Evolutionary conservation across 2,888 invertebrate species (phyloP).

Genomic region (Chymomyza caudatula): DNA sequence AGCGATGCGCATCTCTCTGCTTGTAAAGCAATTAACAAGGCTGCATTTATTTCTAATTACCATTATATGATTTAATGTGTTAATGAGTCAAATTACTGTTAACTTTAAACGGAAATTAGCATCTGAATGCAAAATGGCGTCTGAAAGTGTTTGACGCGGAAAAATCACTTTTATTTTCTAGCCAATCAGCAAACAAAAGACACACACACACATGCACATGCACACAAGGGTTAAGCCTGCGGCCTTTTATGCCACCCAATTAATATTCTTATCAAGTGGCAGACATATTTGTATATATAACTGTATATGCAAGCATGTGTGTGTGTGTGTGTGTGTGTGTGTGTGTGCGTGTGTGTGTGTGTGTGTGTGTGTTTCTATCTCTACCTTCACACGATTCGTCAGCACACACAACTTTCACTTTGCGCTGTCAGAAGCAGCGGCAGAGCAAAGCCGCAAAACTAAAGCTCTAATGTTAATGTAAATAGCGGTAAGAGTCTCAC

Average conservation of each 20-base stretch:
- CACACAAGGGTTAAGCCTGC: background rate
- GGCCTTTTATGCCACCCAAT: conserved; percentile 36
- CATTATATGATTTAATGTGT: conserved; percentile 40
- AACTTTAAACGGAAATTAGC: background rate
- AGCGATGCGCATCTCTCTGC: conserved; percentile 31
- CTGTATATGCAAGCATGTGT: conserved; percentile 11
- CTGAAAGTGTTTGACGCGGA: background rate
- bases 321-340: conserved; percentile 1
- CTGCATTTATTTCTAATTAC: conserved; percentile 55
- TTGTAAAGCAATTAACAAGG: conserved; percentile 23
- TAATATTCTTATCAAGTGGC: conserved; percentile 65
- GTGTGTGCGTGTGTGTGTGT: background rate
- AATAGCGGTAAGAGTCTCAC: conserved; percentile 67
- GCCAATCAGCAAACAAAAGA: conserved; percentile 15
- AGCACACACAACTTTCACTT: conserved; percentile 59
- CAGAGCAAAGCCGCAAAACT: conserved; percentile 38
- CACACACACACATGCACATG: background rate
- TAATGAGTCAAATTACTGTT: conserved; percentile 20
- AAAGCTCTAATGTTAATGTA: conserved; percentile 71
- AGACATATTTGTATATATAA: conserved; percentile 5
- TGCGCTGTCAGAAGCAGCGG: conserved; percentile 64
- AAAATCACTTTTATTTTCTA: conserved; percentile 68
- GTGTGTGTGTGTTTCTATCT: conserved; percentile 6
- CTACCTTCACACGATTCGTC: conserved; percentile 42
- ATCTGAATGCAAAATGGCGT: background rate